Evolutionary conservation across 2,888 invertebrate species (phyloP), one percentile per base, ranked within the genome.

Genomic region (Baccha elongata): DNA sequence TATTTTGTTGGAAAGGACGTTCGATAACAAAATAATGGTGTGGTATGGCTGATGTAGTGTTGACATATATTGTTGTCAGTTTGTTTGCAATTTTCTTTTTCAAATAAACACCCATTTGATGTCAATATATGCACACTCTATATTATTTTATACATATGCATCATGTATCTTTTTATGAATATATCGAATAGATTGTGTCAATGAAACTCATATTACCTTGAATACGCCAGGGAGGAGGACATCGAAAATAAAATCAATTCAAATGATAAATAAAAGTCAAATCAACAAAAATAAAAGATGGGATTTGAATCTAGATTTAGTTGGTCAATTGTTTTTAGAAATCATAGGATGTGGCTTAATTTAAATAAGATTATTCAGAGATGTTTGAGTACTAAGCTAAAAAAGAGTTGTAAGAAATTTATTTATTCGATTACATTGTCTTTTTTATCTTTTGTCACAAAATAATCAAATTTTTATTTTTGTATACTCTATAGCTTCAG

Each of bases 31-130:
- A 52, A 32, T 32, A 52, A 32, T 11, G 52, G 3, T 29, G 42
- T 3, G 3, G n/a, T 52, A 3, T 37, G 40, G 55, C 23, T 19
- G 13, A 32, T 26, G 17, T 60, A n/a, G 11, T 23, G 23, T 58
- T 40, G 26, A 48, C 19, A 65, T 68, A 62, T 60, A 69, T 75
- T 58, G 40, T 48, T 73, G 26, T 19, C 55, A 50, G 50, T 37
- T 52, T 67, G 60, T 53, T 71, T 71, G 65, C 58, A 67, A 73
- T 67, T 71, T 42, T 80, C n/a, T n/a, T n/a, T 64, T 80, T 74
- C 64, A 80, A 74, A 80, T 74, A 68, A 60, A 60, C 60, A 60
- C 60, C 42, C 60, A 60, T 17, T 58, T 23, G 17, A 42, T 58
- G 26, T 55, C 23, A 1, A 40, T 8, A 13, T n/a, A n/a, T n/a